Evolutionary conservation across 64 coral and sea anemone genomes (phyloP), one percentile per base, ranked within the genome.

Genomic region (Dendrophyllia cribrosa): DNA sequence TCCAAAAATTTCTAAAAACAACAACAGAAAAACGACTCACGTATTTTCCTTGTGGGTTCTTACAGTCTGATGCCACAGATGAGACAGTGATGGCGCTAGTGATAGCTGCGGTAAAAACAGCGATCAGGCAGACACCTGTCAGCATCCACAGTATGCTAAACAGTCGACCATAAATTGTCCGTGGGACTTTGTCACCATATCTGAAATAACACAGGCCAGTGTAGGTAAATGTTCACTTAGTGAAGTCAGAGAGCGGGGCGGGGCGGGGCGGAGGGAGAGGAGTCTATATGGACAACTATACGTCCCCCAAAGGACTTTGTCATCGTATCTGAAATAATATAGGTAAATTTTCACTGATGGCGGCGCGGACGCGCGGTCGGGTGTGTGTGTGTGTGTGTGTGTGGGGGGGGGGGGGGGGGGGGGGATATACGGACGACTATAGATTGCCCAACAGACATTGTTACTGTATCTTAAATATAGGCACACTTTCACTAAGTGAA

Each of bases 51-150:
- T 89, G 68, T 0, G 12, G 66, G 22, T 58, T 74, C 45, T 76
- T 15, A 52, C 87, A 89, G 21, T 58, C 45, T 13, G 81, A 63
- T 17, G 53, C 56, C 4, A 92, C 90, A 15, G 81, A 85, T n/a
- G 90, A 64, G 14, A 92, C 82, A n/a, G 90, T 92, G 56, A 92
- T 92, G 10, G 71, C 70, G 46, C 90, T 92, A 11, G 69, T 83
- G 3, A 92, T 46, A 45, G 90, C 82, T 1, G 90, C 90, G 23
- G 90, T 92, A 50, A 92, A 92, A 47, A 92, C 72, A 0, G 90
- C 21, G 7, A 92, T 55, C 10, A 92, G 46, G 16, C 69, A 71
- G 20, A 92, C 82, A 7, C 90, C 90, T 14, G 60, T 51, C 5
- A 74, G 53, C 70, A 92, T 92, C 90, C 90, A 92, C 4, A 92